These are phyloP conservation scores for Anthrax anthrax DNA, from an alignment of 2,888 invertebrate species.

Conservation along the genomic window DNA sequence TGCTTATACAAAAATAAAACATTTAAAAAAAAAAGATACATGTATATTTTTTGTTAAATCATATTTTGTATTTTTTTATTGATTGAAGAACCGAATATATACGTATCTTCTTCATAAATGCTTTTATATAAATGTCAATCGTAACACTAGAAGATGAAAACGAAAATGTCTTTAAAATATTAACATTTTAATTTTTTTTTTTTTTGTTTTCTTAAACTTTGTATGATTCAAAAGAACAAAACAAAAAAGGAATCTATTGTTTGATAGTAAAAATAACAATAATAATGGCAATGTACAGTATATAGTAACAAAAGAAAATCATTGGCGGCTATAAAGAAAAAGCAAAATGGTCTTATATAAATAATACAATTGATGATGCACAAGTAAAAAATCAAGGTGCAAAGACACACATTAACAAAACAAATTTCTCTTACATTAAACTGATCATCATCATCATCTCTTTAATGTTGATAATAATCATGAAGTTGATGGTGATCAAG, in stretches of 20 bases:
- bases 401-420: constrained; percentile 5
- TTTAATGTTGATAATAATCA: no score
- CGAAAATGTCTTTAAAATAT: no score
- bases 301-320: no score
- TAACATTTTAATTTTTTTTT: no score
- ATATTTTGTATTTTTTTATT: constrained; percentile 1
- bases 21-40: background rate
- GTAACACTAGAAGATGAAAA: constrained; percentile 5
- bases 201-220: no score
- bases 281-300: no score
- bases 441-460: background rate
- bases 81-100: constrained; percentile 6
- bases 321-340: no score
- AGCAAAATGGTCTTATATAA: background rate
- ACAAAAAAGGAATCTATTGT: no score
- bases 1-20: background rate
- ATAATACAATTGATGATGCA: background rate
- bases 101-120: background rate
- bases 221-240: no score
- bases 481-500: no score
- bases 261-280: no score
- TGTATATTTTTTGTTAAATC: background rate
- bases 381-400: background rate
- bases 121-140: background rate
- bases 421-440: constrained; percentile 1